Evolutionary conservation across 2,113 vertebrate genomes (phyloP), one percentile per base, ranked within the genome.

Genomic region (Cyphomyrus plagiostoma): DNA sequence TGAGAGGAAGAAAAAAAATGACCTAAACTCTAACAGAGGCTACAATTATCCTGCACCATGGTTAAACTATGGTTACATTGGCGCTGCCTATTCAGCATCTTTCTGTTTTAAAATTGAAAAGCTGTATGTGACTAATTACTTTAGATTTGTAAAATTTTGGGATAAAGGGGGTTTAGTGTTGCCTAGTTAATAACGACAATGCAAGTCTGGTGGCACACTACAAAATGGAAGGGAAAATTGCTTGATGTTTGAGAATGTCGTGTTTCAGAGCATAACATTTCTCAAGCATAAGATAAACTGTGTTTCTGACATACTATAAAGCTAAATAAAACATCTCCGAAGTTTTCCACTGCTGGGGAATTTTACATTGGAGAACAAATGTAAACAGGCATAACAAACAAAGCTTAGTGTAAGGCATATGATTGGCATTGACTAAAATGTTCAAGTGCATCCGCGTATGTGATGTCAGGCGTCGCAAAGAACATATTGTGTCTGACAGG

Each of bases 261-360:
- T 49, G 48, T 86, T 48, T 86, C 46, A 50, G 48, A 50, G 48
- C 23, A 49, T 49, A 49, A 49, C 83, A 49, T 48, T 86, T 86
- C 83, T 30, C 83, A 86, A 50, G 48, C 83, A 86, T 86, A 48
- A 50, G 83, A 83, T 83, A 86, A 86, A 86, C 83, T 86, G 83
- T 80, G 13, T 85, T 86, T 50, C 83, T 30, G 83, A 48, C 23
- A 48, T n/a, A 26, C 23, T 26, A 15, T 49, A 86, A 30, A 86
- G 83, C 46, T 86, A 86, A 86, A 86, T 86, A 86, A 86, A 86
- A 86, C 48, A 49, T 15, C 9, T 86, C 48, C 50, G 42, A 48
- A 86, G 83, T 48, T 49, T 86, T 86, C 46, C 83, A 86, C 83
- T 48, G 83, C 83, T 49, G 83, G 46, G 48, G 17, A 26, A 50